Percentiles rank a stretch among this genome's conserved stretches.
phyloP scores from a whole-genome alignment of 2,888 invertebrate genomes.

The Noctua janthina region DNA sequence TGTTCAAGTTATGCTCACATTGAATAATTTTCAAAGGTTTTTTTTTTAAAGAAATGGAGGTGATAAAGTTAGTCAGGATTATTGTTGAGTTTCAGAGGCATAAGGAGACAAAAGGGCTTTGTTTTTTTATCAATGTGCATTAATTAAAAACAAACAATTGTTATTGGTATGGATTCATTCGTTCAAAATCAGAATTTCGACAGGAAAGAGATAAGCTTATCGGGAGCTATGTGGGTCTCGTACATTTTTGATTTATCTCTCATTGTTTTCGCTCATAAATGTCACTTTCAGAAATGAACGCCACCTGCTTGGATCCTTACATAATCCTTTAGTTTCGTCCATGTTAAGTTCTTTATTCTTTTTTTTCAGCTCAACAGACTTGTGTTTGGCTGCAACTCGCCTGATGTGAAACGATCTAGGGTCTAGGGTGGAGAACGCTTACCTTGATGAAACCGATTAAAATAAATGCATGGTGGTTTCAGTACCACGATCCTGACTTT shows the following conservation, averaged over 20 bases:
- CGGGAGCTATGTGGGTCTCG: background rate
- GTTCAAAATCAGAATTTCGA: background rate
- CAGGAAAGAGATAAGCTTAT: background rate
- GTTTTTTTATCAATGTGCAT: background rate
- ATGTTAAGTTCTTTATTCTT: too few species aligned
- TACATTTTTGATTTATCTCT: background rate
- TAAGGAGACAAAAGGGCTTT: background rate
- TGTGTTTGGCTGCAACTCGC: too few species aligned
- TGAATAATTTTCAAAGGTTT: constrained; percentile 29
- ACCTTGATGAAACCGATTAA: too few species aligned
- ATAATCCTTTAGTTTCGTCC: background rate
- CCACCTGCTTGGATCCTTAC: background rate
- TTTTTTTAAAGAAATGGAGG: constrained; percentile 22
- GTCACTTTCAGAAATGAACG: background rate
- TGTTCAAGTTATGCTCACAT: constrained; percentile 34
- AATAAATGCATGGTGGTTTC: too few species aligned
- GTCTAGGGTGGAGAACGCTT: too few species aligned
- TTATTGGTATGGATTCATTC: background rate
- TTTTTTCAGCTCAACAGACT: too few species aligned
- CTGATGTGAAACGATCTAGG: too few species aligned
- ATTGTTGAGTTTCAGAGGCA: background rate
- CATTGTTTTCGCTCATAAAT: background rate
- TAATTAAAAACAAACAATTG: background rate
- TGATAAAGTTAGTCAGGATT: background rate
- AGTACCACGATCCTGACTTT: background rate